Evolutionary conservation across 2,113 vertebrate genomes (phyloP).

Genomic region (human (Homo sapiens)): GRCh38 chr13:56458501-56459000

Average conservation of each 20-base stretch:
- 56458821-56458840: background rate
- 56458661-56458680: background rate
- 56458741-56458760: background rate
- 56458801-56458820: background rate
- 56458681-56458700: background rate
- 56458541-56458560: background rate
- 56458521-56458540: background rate
- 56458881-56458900: background rate
- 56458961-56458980: background rate
- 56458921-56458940: background rate
- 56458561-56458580: background rate
- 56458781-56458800: background rate
- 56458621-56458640: background rate
- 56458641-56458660: background rate
- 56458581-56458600: background rate
- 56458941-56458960: background rate
- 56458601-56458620: background rate
- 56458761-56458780: background rate
- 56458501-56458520: background rate
- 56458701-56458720: background rate
- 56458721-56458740: background rate
- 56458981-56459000: background rate
- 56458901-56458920: background rate
- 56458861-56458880: background rate
- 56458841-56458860: background rate